Conservation (phyloP, 2,797 vertebrate genomes). For the Eospalax fontanierii region DNA sequence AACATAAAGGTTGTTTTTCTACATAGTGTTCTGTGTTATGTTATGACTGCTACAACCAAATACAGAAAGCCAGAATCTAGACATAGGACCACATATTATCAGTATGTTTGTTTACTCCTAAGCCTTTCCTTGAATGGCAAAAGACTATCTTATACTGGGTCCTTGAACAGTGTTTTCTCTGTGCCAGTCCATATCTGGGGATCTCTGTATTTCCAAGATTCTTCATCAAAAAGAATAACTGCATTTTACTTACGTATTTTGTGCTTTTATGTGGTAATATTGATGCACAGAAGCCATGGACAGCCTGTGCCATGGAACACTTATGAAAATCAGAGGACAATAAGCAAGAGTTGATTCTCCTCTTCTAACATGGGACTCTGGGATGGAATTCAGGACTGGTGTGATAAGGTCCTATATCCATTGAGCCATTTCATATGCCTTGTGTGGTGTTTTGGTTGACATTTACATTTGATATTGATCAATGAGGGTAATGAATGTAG, state of each 20-base stretch:
- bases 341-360: background rate
- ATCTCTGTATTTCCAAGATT: background rate
- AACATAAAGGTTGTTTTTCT: background rate
- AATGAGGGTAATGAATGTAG: background rate
- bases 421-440: background rate
- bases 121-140: background rate
- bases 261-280: background rate
- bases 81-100: background rate
- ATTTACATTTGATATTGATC: background rate
- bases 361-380: background rate
- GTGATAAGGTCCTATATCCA: background rate
- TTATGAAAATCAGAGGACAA: background rate
- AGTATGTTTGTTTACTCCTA: background rate
- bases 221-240: background rate
- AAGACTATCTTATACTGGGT: background rate
- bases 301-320: background rate
- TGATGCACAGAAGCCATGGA: too few relatives aligned
- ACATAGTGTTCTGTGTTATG: background rate
- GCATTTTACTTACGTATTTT: background rate
- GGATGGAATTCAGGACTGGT: background rate
- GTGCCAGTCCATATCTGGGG: background rate
- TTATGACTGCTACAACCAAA: background rate
- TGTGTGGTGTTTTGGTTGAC: background rate
- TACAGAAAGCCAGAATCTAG: too few relatives aligned
- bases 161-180: background rate